phyloP scores from a whole-genome alignment of 2,797 vertebrate genomes.

The Chaunax sp. region DNA sequence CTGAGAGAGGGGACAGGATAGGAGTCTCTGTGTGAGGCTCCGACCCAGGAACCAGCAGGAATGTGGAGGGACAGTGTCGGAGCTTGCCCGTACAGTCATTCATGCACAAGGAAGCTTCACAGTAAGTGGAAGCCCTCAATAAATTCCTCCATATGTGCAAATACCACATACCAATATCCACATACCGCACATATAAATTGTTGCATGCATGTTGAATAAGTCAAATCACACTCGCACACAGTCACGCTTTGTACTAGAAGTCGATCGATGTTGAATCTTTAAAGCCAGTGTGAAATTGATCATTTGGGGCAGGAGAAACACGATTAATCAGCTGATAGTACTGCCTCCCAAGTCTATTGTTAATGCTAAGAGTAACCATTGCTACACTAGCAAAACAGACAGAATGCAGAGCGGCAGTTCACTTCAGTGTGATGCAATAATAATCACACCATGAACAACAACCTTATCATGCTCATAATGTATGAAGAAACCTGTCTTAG shows the following conservation, averaged over 20 bases:
- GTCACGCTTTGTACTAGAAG: slow-evolving; percentile 22
- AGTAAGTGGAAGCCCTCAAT: slow-evolving; percentile 1
- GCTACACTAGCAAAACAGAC: too few relatives aligned
- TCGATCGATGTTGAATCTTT: too few relatives aligned
- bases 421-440: too few relatives aligned
- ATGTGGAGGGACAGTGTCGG: slow-evolving; percentile 62
- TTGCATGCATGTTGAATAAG: slow-evolving; percentile 2
- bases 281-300: too few relatives aligned
- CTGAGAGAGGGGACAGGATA: slow-evolving; percentile 34
- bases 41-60: slow-evolving; percentile 65
- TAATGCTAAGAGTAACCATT: too few relatives aligned
- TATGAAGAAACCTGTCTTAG: too few relatives aligned
- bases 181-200: slow-evolving; percentile 37
- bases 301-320: too few relatives aligned
- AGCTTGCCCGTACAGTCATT: slow-evolving; percentile 13
- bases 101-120: slow-evolving; percentile 1
- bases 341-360: too few relatives aligned
- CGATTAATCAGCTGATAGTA: too few relatives aligned
- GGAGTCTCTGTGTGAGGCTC: slow-evolving; percentile 37
- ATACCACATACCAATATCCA: slow-evolving; percentile 32
- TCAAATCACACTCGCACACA: slow-evolving; percentile 33
- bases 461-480: too few relatives aligned
- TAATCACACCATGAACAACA: too few relatives aligned
- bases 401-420: too few relatives aligned
- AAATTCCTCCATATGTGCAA: slow-evolving; percentile 28